Conservation (phyloP, 2,113 vertebrate species). For the Thamnaconus septentrionalis region DNA sequence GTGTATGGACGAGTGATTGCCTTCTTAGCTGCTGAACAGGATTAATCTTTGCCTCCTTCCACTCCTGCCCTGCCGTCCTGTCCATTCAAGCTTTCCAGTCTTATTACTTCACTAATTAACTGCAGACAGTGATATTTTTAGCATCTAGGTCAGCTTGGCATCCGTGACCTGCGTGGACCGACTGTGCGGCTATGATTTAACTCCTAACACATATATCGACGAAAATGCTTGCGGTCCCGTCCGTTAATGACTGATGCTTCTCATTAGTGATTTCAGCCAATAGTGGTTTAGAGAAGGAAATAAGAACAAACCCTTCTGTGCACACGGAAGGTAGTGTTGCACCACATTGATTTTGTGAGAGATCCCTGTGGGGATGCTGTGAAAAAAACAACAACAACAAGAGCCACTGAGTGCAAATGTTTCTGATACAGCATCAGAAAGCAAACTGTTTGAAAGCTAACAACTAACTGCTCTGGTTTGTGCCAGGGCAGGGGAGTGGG, state of each 20-base stretch:
- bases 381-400: too few relatives aligned
- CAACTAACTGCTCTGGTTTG: too few relatives aligned
- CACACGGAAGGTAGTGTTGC: neutral
- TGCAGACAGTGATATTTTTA: constrained; percentile 59
- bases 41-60: constrained; percentile 26
- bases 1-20: constrained; percentile 31
- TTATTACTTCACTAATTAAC: constrained; percentile 67
- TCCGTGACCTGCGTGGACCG: constrained; percentile 49
- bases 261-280: neutral
- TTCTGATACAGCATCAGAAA: too few relatives aligned
- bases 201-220: neutral
- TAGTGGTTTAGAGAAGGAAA: neutral
- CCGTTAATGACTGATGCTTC: neutral
- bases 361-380: too few relatives aligned
- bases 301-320: neutral
- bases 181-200: constrained; percentile 1
- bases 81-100: constrained; percentile 59
- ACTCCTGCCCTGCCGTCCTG: constrained; percentile 37
- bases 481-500: too few relatives aligned
- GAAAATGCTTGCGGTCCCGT: neutral
- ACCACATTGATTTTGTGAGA: neutral
- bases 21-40: constrained; percentile 32
- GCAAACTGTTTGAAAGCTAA: too few relatives aligned
- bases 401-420: too few relatives aligned
- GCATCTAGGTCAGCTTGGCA: constrained; percentile 47